phyloP scores from a whole-genome alignment of 2,797 vertebrate species.

The Melanitta fusca region DNA sequence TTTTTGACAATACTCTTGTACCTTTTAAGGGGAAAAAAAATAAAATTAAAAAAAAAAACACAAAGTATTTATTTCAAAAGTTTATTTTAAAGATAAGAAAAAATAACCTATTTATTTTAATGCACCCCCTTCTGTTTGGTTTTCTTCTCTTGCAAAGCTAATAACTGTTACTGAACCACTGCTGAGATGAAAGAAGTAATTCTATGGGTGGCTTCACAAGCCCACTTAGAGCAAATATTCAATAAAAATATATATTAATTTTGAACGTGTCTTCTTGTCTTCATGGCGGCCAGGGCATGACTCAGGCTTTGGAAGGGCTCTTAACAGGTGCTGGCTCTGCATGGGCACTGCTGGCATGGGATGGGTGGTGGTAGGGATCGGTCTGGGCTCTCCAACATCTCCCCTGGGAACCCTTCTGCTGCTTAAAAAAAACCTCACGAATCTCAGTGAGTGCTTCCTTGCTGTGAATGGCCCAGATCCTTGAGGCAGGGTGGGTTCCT shows the following conservation, averaged over 20 bases:
- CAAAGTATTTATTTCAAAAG: slow-evolving; percentile 80
- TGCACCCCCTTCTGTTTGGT: slow-evolving; percentile 66
- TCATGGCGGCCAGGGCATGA: fast-evolving
- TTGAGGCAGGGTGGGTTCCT: not conserved
- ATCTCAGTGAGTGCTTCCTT: not conserved
- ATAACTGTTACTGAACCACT: slow-evolving; percentile 71
- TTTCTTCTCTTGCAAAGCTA: slow-evolving; percentile 68
- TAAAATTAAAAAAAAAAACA: not conserved
- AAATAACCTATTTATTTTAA: slow-evolving; percentile 78
- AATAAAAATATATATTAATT: slow-evolving; percentile 78
- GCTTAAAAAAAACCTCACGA: not conserved
- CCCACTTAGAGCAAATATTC: slow-evolving; percentile 73
- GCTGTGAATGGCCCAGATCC: not conserved
- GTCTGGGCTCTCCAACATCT: fast-evolving
- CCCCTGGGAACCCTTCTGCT: not conserved
- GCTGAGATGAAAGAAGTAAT: slow-evolving; percentile 72
- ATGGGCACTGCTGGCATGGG: not conserved
- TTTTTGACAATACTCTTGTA: slow-evolving; percentile 73
- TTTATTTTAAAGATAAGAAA: slow-evolving; percentile 79
- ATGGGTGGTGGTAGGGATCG: not conserved
- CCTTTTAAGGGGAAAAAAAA: slow-evolving; percentile 28
- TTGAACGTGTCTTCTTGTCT: slow-evolving; percentile 53
- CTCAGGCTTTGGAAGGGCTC: not conserved
- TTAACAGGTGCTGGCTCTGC: not conserved
- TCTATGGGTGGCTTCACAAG: slow-evolving; percentile 70